A percentile compares a stretch with the other conserved stretches of the same genome.
phyloP scores from a whole-genome alignment of 2,888 invertebrate genomes.

The Sinopyrophorus schimmeli region DNA sequence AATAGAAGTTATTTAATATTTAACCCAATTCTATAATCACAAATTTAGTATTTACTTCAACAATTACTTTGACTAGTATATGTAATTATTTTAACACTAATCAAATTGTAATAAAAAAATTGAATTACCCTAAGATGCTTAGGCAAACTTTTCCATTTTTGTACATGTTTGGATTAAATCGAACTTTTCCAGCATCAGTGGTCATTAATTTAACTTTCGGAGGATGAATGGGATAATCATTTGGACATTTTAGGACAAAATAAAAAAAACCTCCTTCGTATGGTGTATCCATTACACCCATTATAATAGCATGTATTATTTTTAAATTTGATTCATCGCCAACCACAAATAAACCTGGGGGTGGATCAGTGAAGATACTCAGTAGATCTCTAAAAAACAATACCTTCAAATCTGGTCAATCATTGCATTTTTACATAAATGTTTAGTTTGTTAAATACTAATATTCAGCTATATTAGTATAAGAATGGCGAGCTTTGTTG shows the following conservation, averaged over 20 bases:
- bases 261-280: conserved; percentile 62
- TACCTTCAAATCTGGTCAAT: no score
- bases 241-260: conserved; percentile 59
- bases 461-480: no score
- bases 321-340: conserved; percentile 60
- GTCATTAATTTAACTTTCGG: conserved; percentile 64
- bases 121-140: conserved; percentile 60
- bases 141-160: conserved; percentile 64
- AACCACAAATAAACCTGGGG: conserved; percentile 60
- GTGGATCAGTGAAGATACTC: conserved; percentile 60
- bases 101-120: neutral
- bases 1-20: no score
- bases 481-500: no score
- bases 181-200: conserved; percentile 61
- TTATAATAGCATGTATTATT: conserved; percentile 60
- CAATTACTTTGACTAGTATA: no score
- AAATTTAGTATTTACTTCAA: no score
- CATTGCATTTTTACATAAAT: no score
- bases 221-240: conserved; percentile 61
- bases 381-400: conserved; percentile 60
- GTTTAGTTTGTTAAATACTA: no score
- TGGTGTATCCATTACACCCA: conserved; percentile 64
- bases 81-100: no score
- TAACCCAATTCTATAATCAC: no score
- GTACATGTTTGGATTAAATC: conserved; percentile 68